These are phyloP conservation scores for Euphonia xanthogaster DNA, from an alignment of 2,797 vertebrate genomes.

Conservation along the genomic window DNA sequence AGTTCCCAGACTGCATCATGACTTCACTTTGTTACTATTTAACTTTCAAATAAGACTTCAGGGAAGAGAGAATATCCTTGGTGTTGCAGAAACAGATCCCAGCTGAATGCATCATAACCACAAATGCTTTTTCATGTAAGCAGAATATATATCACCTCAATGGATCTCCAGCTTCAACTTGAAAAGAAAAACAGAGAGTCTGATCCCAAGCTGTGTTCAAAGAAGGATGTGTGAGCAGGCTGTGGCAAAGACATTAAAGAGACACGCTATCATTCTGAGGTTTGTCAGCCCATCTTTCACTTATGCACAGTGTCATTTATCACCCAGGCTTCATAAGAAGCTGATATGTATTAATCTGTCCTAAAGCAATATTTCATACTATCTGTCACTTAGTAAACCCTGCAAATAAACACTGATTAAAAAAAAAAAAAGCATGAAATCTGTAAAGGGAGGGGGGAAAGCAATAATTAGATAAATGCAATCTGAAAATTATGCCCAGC, in stretches of 20 bases:
- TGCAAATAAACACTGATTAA: not conserved
- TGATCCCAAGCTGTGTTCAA: slow-evolving; percentile 17
- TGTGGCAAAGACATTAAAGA: slow-evolving; percentile 8
- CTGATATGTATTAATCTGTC: not conserved
- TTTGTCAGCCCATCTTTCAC: slow-evolving; percentile 37
- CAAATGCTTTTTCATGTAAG: slow-evolving; percentile 35
- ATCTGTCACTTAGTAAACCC: not conserved
- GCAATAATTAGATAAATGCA: not conserved
- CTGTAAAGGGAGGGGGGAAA: not conserved
- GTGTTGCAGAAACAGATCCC: slow-evolving; percentile 16
- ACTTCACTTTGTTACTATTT: slow-evolving; percentile 18
- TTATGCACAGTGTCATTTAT: not conserved
- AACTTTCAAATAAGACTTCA: slow-evolving; percentile 41
- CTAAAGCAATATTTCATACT: not conserved
- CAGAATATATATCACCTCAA: slow-evolving; percentile 17
- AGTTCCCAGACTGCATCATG: not conserved
- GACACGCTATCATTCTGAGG: not conserved
- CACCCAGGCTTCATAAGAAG: not conserved
- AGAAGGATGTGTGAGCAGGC: not conserved
- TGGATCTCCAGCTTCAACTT: not conserved
- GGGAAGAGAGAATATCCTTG: not conserved
- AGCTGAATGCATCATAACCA: slow-evolving; percentile 23
- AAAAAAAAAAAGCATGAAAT: not conserved
- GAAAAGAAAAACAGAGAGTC: slow-evolving; percentile 7
- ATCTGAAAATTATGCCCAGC: not conserved